phyloP scores from a whole-genome alignment of 1,140 invertebrate genomes.

The Drosophila leontia region DNA sequence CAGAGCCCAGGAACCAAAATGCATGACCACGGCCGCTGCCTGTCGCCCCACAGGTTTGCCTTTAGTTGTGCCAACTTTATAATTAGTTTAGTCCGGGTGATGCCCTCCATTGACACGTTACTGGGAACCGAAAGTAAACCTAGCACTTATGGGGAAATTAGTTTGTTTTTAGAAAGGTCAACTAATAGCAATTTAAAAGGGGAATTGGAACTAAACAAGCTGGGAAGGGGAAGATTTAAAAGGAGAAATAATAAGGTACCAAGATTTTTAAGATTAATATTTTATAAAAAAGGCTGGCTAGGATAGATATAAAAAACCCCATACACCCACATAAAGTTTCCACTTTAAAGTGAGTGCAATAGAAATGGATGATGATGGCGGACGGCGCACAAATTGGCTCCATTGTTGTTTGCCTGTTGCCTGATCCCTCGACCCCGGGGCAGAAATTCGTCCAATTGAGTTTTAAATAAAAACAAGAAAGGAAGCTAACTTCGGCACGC shows the following conservation, averaged over 20 bases:
- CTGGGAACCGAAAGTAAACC: slow-evolving; percentile 1
- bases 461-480: slow-evolving; percentile 72
- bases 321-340: not conserved
- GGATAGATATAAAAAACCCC: not conserved
- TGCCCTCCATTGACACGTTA: slow-evolving; percentile 41
- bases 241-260: not conserved
- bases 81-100: slow-evolving; percentile 66
- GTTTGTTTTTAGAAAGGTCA: slow-evolving; percentile 9
- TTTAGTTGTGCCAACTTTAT: slow-evolving; percentile 55
- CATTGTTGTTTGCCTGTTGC: slow-evolving; percentile 39
- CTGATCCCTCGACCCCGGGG: slow-evolving; percentile 30
- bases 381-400: slow-evolving; percentile 46
- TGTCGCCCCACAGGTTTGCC: slow-evolving; percentile 44
- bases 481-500: too few relatives aligned
- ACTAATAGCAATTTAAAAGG: slow-evolving; percentile 10
- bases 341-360: slow-evolving; percentile 9
- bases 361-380: slow-evolving; percentile 25
- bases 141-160: slow-evolving; percentile 9
- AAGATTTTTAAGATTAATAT: not conserved
- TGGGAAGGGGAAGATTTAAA: not conserved
- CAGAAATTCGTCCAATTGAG: slow-evolving; percentile 52
- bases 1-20: slow-evolving; percentile 50
- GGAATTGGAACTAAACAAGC: not conserved
- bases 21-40: slow-evolving; percentile 48
- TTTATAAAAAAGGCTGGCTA: too few relatives aligned